Base-by-base conservation (phyloP, 2,888 invertebrate species). In the Drosophila stalkeri region DNA sequence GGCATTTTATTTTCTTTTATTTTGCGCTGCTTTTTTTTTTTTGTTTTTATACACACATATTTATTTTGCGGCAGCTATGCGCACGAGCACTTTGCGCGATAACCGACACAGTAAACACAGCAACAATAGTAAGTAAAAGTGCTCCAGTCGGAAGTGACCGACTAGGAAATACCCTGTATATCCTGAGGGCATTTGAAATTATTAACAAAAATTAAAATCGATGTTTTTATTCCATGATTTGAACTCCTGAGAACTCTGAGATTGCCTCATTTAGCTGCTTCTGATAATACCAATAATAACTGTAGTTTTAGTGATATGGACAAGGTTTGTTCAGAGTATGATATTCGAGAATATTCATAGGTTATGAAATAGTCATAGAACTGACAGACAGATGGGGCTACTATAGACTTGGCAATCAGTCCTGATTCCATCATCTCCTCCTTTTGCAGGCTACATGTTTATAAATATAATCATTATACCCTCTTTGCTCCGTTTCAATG, bases 21-120 rank as follows among this genome's bases (percentile, higher is more conserved):
- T 35, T 54, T 43, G 52, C 37, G 51, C 18, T 23, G 23, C 39
- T 37, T n/a, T 65, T 55, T 37, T 14, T 3, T 1, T 35, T 37
- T 35, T 37, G 0, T 4, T 14, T 37, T 37, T 46, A 14, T 47
- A 49, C 49, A 49, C 39, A 73, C 54, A 60, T 81, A 68, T 80
- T 75, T 81, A 75, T 82, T 85, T 87, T 81, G 85, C 75, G 71
- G 71, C 76, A 76, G 79, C 78, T 69, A 75, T 70, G 86, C 86
- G 80, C 86, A 83, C 88, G 86, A 85, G 84, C 86, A 83, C 70
- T 79, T 80, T 77, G 72, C 79, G 86, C 88, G 84, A 84, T 84
- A 84, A 85, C 78, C 71, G 74, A 71, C 63, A 66, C 18, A 31
- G 68, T 57, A 67, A 39, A 49, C 43, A 56, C 51, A 39, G 31